A percentile compares a stretch with the other conserved stretches of the same genome.
Evolutionary conservation across 2,113 vertebrate species (phyloP).

Genomic region (Elephantulus edwardii): DNA sequence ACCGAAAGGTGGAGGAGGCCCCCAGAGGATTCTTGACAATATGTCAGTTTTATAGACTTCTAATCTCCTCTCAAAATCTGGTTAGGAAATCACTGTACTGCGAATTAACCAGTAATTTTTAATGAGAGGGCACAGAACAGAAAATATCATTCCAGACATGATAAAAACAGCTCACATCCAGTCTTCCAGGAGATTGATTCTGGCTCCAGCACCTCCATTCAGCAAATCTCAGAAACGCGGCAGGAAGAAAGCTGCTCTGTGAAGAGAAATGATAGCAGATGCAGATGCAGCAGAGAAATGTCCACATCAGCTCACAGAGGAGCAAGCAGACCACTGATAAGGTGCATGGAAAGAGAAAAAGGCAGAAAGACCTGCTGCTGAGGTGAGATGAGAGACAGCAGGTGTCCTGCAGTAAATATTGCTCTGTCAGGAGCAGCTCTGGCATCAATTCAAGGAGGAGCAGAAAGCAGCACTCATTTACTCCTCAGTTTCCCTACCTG

Average conservation of each 20-base stretch:
- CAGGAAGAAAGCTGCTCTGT: not conserved
- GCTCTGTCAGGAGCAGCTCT: no score
- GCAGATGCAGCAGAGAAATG: not conserved
- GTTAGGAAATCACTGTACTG: no score
- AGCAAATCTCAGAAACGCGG: not conserved
- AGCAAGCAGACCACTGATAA: not conserved
- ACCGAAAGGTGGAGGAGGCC: no score
- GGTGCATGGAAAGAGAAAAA: not conserved
- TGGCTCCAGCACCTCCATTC: not conserved
- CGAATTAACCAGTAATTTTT: not conserved
- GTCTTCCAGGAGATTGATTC: no score
- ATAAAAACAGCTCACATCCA: not conserved
- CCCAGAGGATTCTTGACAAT: no score
- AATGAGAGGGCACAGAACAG: not conserved
- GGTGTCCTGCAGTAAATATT: no score
- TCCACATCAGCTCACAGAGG: not conserved
- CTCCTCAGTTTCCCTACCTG: not conserved
- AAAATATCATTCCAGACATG: not conserved
- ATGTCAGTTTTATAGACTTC: no score
- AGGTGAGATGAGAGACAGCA: no score
- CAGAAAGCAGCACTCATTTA: rapidly evolving
- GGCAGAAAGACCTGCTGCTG: not conserved
- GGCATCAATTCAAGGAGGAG: no score
- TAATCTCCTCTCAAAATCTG: no score
- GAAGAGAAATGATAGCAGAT: no score